Evolutionary conservation across 2,113 vertebrate genomes (phyloP), one percentile per base, ranked within the genome.

Genomic region (Hystrix brachyura): DNA sequence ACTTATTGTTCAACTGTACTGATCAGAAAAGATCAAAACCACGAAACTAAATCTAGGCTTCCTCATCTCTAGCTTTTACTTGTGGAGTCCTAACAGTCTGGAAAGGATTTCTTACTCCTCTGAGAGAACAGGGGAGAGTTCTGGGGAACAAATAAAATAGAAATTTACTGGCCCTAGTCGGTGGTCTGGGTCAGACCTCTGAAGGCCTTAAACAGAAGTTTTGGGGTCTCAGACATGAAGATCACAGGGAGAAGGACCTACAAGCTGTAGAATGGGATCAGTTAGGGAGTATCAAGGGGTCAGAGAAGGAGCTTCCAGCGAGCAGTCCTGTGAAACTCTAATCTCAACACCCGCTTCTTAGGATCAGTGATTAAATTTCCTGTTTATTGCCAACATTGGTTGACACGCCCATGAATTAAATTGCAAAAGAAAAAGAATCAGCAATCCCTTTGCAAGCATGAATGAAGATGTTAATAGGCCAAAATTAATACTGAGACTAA

Each of bases 1-100:
- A 64, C 34, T 91, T 80, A 29, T 9, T 96, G 11, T 55, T 94
- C 64, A 91, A 88, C 92, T 43, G 34, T 29, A 34, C 13, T 89
- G 55, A 80, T 87, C 83, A 76, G 78, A 96, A 90, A 94, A 95
- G 53, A 94, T 94, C 83, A 87, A 94, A 53, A 51, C 78, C 17
- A 76, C 7, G 82, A 87, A 83, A 87, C 32, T 65, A 81, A 94
- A 83, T 64, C 51, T 17, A 74, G 13, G 3, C 62, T 90, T 87
- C 7, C 23, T 76, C 21, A 19, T 86, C 4, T 84, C 38, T 55
- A 62, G 12, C 43, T 87, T 84, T 27, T 67, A 57, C 34, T 72
- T 90, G 15, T 82, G n/a, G 72, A 92, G 15, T 60, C 55, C 8
- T 21, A 17, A 4, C 57, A 87, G 12, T 55, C 62, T 94, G 51